Percentiles rank a stretch among this genome's conserved stretches.
Evolutionary conservation across 2,888 invertebrate genomes (phyloP).

Genomic region (Neoitamus cyanurus): DNA sequence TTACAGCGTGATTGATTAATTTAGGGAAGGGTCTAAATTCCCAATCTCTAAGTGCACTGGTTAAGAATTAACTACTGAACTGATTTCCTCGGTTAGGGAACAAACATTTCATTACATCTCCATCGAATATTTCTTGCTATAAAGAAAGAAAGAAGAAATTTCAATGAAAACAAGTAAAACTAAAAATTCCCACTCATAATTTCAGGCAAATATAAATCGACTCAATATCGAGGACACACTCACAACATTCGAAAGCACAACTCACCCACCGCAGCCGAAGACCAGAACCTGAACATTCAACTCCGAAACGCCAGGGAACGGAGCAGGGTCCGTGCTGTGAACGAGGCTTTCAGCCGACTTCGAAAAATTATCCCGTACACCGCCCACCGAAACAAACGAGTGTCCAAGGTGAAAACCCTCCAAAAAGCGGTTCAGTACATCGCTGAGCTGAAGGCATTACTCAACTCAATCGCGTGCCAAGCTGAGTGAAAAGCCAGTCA

Average conservation of each 20-base stretch:
- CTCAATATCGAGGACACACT: neutral
- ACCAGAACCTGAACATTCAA: conserved; percentile 31
- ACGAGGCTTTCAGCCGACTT: conserved; percentile 71
- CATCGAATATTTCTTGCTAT: too few relatives aligned
- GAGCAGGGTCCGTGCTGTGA: conserved; percentile 73
- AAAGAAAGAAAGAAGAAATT: too few relatives aligned
- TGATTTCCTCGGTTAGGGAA: neutral
- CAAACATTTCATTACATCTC: too few relatives aligned
- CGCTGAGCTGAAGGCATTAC: conserved; percentile 61
- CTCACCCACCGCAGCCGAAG: neutral
- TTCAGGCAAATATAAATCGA: neutral
- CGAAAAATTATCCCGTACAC: conserved; percentile 71
- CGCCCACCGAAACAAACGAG: conserved; percentile 68
- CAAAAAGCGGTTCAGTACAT: conserved; percentile 75
- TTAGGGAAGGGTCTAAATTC: too few relatives aligned
- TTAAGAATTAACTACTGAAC: too few relatives aligned
- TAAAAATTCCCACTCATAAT: neutral
- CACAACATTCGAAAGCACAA: neutral
- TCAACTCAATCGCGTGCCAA: neutral
- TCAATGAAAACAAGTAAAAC: neutral
- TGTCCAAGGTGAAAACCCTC: conserved; percentile 75
- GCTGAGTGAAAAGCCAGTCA: neutral
- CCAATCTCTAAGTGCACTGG: too few relatives aligned
- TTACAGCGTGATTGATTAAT: too few relatives aligned
- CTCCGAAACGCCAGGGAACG: conserved; percentile 72